These are phyloP conservation scores for Polietes domitor DNA, from an alignment of 2,888 invertebrate genomes.

Conservation along the genomic window DNA sequence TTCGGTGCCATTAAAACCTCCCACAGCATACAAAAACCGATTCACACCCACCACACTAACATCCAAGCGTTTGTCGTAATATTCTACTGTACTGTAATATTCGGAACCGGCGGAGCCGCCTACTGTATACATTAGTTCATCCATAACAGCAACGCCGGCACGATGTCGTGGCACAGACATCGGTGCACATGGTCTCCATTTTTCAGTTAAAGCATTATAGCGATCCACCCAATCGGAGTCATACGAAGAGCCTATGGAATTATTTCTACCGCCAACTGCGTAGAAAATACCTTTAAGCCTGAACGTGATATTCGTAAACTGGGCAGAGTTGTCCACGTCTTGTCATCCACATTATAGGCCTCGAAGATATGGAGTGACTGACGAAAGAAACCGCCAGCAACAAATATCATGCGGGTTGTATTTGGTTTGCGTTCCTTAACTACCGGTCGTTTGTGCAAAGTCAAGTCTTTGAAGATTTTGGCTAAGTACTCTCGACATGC, in stretches of 20 bases:
- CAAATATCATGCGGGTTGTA: slow-evolving; percentile 93
- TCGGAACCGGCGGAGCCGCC: slow-evolving; percentile 94
- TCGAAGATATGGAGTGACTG: slow-evolving; percentile 94
- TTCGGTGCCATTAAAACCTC: slow-evolving; percentile 92
- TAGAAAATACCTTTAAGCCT: slow-evolving; percentile 93
- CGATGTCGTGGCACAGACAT: slow-evolving; percentile 94
- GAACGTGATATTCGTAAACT: slow-evolving; percentile 93
- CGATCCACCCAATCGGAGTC: slow-evolving; percentile 91
- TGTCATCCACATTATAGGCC: slow-evolving; percentile 93
- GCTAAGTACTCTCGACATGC: slow-evolving; percentile 94
- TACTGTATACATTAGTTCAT: slow-evolving; percentile 93
- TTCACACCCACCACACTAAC: slow-evolving; percentile 90
- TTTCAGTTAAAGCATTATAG: slow-evolving; percentile 92
- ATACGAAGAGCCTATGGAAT: slow-evolving; percentile 92
- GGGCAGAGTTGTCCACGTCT: slow-evolving; percentile 91
- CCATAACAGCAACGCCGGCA: slow-evolving; percentile 96
- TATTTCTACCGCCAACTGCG: slow-evolving; percentile 95
- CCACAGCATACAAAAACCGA: slow-evolving; percentile 90
- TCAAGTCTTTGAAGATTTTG: slow-evolving; percentile 94
- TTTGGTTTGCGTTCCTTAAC: slow-evolving; percentile 94
- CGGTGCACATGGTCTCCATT: slow-evolving; percentile 92
- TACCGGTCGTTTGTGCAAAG: slow-evolving; percentile 91
- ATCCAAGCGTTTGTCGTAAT: slow-evolving; percentile 91
- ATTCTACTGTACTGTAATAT: slow-evolving; percentile 94
- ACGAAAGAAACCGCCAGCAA: slow-evolving; percentile 93